Conservation (phyloP, 2,888 invertebrate genomes). For the Orthosia gracilis region DNA sequence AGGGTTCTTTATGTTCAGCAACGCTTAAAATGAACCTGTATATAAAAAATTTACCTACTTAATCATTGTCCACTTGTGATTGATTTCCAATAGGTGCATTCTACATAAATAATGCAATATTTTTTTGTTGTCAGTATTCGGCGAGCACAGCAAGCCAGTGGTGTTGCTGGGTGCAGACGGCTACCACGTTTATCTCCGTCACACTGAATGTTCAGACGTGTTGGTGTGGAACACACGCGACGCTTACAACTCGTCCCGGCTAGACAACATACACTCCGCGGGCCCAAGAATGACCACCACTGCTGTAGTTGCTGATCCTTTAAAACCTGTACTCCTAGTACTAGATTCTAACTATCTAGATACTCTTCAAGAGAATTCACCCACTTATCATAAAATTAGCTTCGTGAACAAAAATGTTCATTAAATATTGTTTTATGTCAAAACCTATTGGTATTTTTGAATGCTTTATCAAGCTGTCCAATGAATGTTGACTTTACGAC, state of each 20-base stretch:
- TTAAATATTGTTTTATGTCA: background rate
- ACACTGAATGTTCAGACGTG: slow-evolving; percentile 90
- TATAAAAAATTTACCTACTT: background rate
- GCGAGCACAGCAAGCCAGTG: slow-evolving; percentile 76
- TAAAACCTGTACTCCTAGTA: slow-evolving; percentile 89
- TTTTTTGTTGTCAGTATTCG: slow-evolving; percentile 75
- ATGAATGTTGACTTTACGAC: background rate
- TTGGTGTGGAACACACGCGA: slow-evolving; percentile 91
- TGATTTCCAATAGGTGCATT: background rate
- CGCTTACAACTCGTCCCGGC: slow-evolving; percentile 83
- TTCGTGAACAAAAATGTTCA: slow-evolving; percentile 69
- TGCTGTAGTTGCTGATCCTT: slow-evolving; percentile 89
- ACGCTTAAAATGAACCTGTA: background rate
- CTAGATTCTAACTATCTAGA: slow-evolving; percentile 92
- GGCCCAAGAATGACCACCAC: slow-evolving; percentile 89
- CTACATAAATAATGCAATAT: background rate
- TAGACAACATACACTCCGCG: slow-evolving; percentile 89
- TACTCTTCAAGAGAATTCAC: slow-evolving; percentile 86
- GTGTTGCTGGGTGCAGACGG: slow-evolving; percentile 77
- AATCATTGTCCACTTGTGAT: background rate
- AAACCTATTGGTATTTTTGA: background rate
- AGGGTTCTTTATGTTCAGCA: too few species aligned
- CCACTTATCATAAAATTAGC: slow-evolving; percentile 81
- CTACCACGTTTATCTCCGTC: slow-evolving; percentile 87
- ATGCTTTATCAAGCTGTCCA: background rate